Evolutionary conservation across 2,888 invertebrate genomes (phyloP), one percentile per base, ranked within the genome.

Genomic region (Lobophora halterata): DNA sequence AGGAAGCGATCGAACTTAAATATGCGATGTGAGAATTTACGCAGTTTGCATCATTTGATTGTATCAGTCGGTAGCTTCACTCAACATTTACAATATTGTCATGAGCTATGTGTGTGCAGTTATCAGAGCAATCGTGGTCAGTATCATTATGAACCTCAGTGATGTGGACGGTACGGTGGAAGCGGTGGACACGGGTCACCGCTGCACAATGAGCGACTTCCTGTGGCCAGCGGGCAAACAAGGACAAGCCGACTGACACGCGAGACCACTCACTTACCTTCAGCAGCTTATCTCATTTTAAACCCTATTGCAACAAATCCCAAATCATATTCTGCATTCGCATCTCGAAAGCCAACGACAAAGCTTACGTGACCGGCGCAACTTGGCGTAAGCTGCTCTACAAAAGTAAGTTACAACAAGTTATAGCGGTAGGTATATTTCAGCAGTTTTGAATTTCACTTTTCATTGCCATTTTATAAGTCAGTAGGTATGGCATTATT

Each of bases 191-290:
- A 74, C 77, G 71, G 79, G 79, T 80, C 80, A 79, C 68, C 61
- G 74, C 67, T 65, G 64, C 70, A 74, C 79, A 85, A 86, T 72
- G 71, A 83, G 76, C 64, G 48, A 77, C 70, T 81, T 85, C 85
- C 85, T 82, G 85, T 66, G 72, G 55, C 60, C 68, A 64, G 60
- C 50, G 61, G 59, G 57, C 63, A 56, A 69, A 68, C 81, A 79
- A 83, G 81, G 80, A 79, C 81, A 68, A 53, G 51, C 53, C 71
- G 65, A 64, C 70, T 72, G 71, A 71, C 73, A 72, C 65, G 64
- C 64, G 51, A 65, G 60, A 64, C 59, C 47, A 37, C 52, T 50
- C 61, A 55, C 61, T 65, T 60, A 65, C 65, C 62, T 65, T 53
- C 61, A 57, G 59, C 56, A 49, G 54, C 46, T 56, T 55, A 49